A percentile compares a stretch with the other conserved stretches of the same genome.
phyloP scores from a whole-genome alignment of 2,888 invertebrate species.

The Aphidoletes aphidimyza region DNA sequence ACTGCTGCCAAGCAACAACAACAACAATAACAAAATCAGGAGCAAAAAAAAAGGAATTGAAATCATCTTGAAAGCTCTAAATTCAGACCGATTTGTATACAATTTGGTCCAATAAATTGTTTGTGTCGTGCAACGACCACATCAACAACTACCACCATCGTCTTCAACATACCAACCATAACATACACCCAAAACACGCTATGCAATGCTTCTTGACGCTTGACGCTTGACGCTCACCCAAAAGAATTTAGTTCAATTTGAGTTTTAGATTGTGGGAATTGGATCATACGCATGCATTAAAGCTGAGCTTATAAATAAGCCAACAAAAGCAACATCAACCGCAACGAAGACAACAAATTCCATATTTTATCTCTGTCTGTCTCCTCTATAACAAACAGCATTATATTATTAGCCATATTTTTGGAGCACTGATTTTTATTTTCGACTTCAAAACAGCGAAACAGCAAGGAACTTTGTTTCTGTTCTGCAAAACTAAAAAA shows the following conservation, averaged over 20 bases:
- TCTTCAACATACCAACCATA: neutral
- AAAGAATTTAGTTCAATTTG: conserved; percentile 39
- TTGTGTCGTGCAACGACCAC: too few relatives aligned
- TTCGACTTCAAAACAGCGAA: too few relatives aligned
- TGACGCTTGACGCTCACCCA: too few relatives aligned
- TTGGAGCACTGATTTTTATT: too few relatives aligned
- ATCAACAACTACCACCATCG: neutral
- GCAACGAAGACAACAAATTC: neutral
- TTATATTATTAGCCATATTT: too few relatives aligned
- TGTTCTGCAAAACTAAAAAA: neutral
- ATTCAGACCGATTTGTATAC: too few relatives aligned
- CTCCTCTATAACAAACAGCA: neutral
- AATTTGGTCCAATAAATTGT: too few relatives aligned
- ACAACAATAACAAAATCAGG: too few relatives aligned
- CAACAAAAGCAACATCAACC: neutral
- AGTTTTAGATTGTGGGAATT: conserved; percentile 29
- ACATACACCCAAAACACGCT: neutral
- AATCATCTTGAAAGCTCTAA: neutral
- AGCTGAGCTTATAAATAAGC: neutral
- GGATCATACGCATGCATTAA: conserved; percentile 4
- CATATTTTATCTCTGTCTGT: too few relatives aligned
- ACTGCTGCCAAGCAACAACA: neutral
- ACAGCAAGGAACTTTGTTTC: too few relatives aligned
- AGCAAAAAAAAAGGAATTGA: neutral
- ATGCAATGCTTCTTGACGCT: neutral